Conservation (phyloP, 2,888 invertebrate species). For the Drosophila pullipes region DNA sequence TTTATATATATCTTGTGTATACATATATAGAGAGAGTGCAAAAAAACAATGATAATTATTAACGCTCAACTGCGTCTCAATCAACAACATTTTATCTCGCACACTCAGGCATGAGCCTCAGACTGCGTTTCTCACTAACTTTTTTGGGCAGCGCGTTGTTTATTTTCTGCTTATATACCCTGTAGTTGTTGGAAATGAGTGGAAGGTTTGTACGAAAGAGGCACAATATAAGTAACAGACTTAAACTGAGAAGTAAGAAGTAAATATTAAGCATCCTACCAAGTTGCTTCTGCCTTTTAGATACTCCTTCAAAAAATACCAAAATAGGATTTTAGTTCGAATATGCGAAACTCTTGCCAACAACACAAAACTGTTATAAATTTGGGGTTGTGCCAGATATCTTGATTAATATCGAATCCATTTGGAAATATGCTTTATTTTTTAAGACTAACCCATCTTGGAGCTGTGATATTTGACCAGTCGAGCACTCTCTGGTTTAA, state of each 20-base stretch:
- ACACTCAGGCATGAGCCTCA: constrained; percentile 45
- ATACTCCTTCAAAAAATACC: background rate
- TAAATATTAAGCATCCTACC: too few species aligned
- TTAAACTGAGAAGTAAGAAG: background rate
- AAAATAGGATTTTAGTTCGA: background rate
- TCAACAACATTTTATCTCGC: constrained; percentile 77
- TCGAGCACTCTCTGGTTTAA: background rate
- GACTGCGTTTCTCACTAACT: constrained; percentile 2
- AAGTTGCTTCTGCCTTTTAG: background rate
- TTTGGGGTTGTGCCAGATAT: background rate
- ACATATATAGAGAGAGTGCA: constrained; percentile 17
- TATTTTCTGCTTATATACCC: constrained; percentile 16
- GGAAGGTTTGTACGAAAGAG: background rate
- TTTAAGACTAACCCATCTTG: background rate
- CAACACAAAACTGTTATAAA: background rate
- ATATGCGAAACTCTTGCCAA: background rate
- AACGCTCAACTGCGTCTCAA: constrained; percentile 77
- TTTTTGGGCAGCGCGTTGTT: constrained; percentile 12
- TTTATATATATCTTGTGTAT: background rate
- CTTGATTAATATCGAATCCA: background rate
- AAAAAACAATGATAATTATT: constrained; percentile 70
- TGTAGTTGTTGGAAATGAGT: background rate
- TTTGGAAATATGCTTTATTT: background rate
- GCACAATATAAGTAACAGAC: background rate
- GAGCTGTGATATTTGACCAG: background rate